Percentiles rank a stretch among this genome's conserved stretches.
Evolutionary conservation across 30 jellyfish, hydroid and myxozoan species (phyloP).

Genomic region (Hydractinia echinata): DNA sequence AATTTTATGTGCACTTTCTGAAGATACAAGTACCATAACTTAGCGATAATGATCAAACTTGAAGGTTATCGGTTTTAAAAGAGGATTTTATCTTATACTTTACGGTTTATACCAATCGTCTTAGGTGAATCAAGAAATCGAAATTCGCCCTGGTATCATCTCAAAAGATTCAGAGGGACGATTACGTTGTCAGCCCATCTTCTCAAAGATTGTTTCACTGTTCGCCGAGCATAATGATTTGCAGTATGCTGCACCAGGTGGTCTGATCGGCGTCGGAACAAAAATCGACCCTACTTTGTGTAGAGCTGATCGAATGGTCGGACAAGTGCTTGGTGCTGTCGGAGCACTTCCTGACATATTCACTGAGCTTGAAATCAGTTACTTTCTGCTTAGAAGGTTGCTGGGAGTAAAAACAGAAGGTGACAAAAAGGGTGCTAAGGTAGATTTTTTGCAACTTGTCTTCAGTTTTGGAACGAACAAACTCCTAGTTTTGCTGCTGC

Average conservation of each 20-base stretch:
- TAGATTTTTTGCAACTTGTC: background rate
- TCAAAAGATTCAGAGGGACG: conserved; percentile 94
- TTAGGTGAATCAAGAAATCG: conserved; percentile 97
- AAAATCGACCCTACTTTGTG: conserved; percentile 96
- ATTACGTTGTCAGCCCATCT: conserved; percentile 88
- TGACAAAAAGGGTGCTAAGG: conserved; percentile 97
- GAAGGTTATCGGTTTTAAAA: background rate
- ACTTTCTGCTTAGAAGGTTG: conserved; percentile 76
- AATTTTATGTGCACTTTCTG: no score
- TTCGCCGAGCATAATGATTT: conserved; percentile 98
- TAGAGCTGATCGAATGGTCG: conserved; percentile 99
- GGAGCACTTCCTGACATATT: conserved; percentile 99
- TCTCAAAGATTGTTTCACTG: conserved; percentile 90
- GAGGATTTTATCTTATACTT: background rate
- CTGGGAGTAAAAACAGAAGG: conserved; percentile 99
- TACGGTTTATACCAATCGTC: background rate
- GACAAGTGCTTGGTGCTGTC: conserved; percentile 97
- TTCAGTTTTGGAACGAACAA: background rate
- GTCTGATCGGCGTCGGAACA: conserved; percentile 98
- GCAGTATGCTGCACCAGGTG: conserved; percentile 99
- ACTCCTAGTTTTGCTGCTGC: no score
- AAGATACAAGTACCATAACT: no score
- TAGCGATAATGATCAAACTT: no score
- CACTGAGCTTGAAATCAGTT: conserved; percentile 92
- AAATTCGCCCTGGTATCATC: conserved; percentile 96